Percentiles rank a stretch among this genome's conserved stretches.
These are phyloP conservation scores for Drosophila rellima DNA, from an alignment of 2,888 invertebrate genomes.

Conservation along the genomic window DNA sequence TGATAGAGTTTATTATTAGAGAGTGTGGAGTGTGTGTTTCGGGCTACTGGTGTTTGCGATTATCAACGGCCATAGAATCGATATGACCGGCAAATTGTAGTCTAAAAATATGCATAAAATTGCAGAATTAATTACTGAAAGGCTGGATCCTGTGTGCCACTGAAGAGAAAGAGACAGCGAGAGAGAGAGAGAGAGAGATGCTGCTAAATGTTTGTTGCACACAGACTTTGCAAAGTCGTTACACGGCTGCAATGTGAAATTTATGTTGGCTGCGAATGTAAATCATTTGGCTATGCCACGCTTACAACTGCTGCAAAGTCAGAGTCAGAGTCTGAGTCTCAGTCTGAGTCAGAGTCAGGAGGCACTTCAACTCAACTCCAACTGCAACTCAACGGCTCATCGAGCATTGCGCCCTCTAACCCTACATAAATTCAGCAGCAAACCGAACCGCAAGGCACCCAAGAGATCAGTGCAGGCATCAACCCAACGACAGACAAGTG, in stretches of 20 bases:
- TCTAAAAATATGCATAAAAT: constrained; percentile 64
- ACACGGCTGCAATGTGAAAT: constrained; percentile 66
- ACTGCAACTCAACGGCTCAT: constrained; percentile 64
- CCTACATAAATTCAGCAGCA: constrained; percentile 79
- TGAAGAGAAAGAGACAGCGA: too few relatives aligned
- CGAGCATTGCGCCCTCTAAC: constrained; percentile 82
- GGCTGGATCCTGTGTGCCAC: background rate
- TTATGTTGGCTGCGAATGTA: constrained; percentile 78
- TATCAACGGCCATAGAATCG: constrained; percentile 52
- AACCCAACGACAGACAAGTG: constrained; percentile 75
- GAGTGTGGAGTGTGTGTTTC: constrained; percentile 28
- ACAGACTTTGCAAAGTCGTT: constrained; percentile 59
- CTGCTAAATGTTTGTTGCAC: constrained; percentile 23
- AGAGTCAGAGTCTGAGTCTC: background rate
- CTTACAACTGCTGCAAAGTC: constrained; percentile 58
- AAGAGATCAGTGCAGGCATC: constrained; percentile 48
- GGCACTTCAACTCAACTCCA: constrained; percentile 28
- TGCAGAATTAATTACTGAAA: constrained; percentile 56
- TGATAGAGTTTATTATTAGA: constrained; percentile 70
- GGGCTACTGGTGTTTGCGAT: constrained; percentile 74
- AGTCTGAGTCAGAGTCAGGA: background rate
- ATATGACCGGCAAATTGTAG: constrained; percentile 49
- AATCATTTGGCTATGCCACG: constrained; percentile 83
- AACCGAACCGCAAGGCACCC: constrained; percentile 35
- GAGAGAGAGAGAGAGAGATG: constrained; percentile 2